These are phyloP conservation scores for Amiota communis DNA, from an alignment of 2,888 invertebrate genomes.

Conservation along the genomic window DNA sequence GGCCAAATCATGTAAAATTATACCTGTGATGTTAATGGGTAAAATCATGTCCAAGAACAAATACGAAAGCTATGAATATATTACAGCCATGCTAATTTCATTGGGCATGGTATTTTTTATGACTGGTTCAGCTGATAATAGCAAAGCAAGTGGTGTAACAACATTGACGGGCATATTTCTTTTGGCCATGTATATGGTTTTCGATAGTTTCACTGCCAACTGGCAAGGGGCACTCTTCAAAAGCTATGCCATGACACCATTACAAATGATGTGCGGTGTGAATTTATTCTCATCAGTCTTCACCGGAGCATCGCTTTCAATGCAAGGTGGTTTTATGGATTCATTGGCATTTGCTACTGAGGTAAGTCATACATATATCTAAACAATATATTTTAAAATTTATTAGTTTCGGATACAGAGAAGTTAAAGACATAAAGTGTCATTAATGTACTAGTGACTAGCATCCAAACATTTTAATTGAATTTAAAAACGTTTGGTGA, in stretches of 20 bases:
- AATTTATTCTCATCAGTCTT: constrained; percentile 94
- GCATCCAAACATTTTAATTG: too few species aligned
- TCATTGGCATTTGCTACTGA: constrained; percentile 83
- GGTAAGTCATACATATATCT: constrained; percentile 69
- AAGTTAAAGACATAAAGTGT: too few species aligned
- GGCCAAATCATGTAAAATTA: constrained; percentile 98
- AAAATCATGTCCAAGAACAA: constrained; percentile 89
- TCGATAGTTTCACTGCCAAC: constrained; percentile 98
- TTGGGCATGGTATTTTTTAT: constrained; percentile 95
- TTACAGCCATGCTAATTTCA: constrained; percentile 91
- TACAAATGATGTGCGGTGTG: constrained; percentile 97
- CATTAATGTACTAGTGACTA: too few species aligned
- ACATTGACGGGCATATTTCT: constrained; percentile 89
- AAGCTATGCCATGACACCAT: constrained; percentile 83
- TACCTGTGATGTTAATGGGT: constrained; percentile 99
- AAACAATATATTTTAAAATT: neutral
- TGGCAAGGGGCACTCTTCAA: constrained; percentile 96
- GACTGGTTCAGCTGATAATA: constrained; percentile 82
- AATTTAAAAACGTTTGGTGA: too few species aligned
- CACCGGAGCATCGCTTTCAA: constrained; percentile 87
- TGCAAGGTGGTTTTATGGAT: constrained; percentile 86
- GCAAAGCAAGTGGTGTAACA: constrained; percentile 79
- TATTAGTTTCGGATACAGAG: too few species aligned
- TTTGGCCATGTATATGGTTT: constrained; percentile 90
- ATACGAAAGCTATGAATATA: constrained; percentile 93